Base-by-base conservation (phyloP, 2,113 vertebrate species). In the Sterna hirundo region DNA sequence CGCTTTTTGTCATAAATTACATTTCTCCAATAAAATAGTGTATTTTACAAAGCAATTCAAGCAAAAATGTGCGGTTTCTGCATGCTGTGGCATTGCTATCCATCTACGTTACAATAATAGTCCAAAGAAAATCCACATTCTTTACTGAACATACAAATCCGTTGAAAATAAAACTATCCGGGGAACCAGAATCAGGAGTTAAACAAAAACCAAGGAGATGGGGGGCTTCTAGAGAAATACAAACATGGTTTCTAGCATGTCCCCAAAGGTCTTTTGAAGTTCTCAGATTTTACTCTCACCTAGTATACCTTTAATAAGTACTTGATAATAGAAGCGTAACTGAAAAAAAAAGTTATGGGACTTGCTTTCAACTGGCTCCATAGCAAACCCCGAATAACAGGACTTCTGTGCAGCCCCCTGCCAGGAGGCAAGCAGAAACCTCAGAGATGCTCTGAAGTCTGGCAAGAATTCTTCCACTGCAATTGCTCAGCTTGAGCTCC, bases 11-110 rank as follows among this genome's bases (percentile, higher is more conserved):
- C 98, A 98, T 98, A 96, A 98, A 97, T 96, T 94, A 97, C 44
- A 72, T 92, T 96, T 97, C 83, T 97, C 90, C 97, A 97, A 97
- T 97, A 96, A 96, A 97, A 97, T 90, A 97, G 88, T 95, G 86
- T 98, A 95, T 97, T 96, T 97, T 91, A 98, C 77, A 97, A 97
- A 97, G 95, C 95, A 97, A 96, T 65, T 97, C 83, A 96, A 97
- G 95, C 92, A 96, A 98, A 97, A 97, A 97, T 97, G 97, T 98
- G 98, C 98, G 98, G 96, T 96, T 96, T 97, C 86, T 84, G 95
- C 97, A 93, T 98, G 96, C 94, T 97, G 95, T 96, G 95, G 95
- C 97, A 96, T 75, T 96, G 75, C 65, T 94, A 54, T 83, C 92
- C 44, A 86, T 81, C 91, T 97, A 94, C 0, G 10, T 93, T 97